Evolutionary conservation across 2,797 vertebrate species (phyloP), one percentile per base, ranked within the genome.

Genomic region (Oreochromis mossambicus): DNA sequence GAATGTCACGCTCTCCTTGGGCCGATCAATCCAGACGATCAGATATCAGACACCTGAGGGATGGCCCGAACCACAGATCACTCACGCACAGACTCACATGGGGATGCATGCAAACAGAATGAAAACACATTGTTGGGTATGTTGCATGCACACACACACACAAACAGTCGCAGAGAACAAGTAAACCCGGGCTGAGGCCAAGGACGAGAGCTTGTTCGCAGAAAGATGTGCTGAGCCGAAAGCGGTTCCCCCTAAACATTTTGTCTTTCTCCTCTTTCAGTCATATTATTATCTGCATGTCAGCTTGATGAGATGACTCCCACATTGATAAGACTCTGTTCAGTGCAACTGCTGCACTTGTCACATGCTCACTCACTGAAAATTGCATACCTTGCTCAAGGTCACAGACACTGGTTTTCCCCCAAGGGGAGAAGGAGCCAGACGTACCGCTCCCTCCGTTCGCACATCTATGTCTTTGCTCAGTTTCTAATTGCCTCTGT

Each of bases 1-100:
- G 94, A 96, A 97, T 93, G 96, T 96, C 95, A 95, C 77, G 77
- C 91, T 96, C 92, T 96, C 95, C 96, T 95, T 96, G 95, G 92
- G 90, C 86, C 50, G 88, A 95, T 97, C 96, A 94, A 96, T 96
- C 88, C 24, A 80, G 81, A 83, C 91, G 92, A 96, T 97, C 95
- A 93, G 95, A 96, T 96, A 96, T 94, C 95, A 87, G 94, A 93
- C 95, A 94, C 94, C 92, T 93, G 90, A 93, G 94, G 95, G 94
- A 95, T 77, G 84, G 89, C 91, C 91, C 84, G 24, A 82, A 90
- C 88, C 84, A 75, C 79, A 85, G 90, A 93, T 92, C 84, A 34
- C 84, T 90, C 89, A 34, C 17, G 51, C 77, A 10, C 86, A 79
- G 55, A 76, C 55, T 75, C 82, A 17, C 61, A 75, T 61, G 5